Base-by-base conservation (phyloP, 2,888 invertebrate genomes). In the Nineta flava region DNA sequence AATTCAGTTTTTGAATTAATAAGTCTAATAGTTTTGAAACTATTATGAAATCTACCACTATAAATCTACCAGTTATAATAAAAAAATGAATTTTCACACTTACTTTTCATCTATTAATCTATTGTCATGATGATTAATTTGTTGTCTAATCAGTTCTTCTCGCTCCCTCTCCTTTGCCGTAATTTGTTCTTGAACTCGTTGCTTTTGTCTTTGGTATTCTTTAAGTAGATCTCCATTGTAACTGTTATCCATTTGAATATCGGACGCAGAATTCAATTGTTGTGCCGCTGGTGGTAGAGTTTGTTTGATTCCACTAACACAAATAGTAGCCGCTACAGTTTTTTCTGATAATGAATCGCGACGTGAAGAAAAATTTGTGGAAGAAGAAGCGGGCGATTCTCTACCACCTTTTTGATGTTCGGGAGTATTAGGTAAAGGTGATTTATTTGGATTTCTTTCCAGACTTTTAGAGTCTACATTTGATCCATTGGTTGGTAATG, bases 171-270 rank as follows among this genome's bases (percentile, higher is more conserved):
- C 75, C 54, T 73, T 68, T 40, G 69, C 60, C 26, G 70, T 71
- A 55, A 77, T 62, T 32, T 75, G 71, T 55, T 77, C 76, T 59
- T 77, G 76, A 50, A 75, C 62, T 54, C 78, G 75, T 62, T 82
- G 81, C 60, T 83, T 84, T 59, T 83, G 81, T 56, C 81, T 77
- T 64, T 87, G 87, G 62, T 83, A 88, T 62, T 87, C 86, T 60
- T 83, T 84, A 58, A 85, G 75, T 51, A 87, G 66, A 60, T 87
- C 87, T 46, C 84, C 76, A 60, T 69, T 72, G 58, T 68, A 74
- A 53, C 72, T 73, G 49, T 70, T 70, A 51, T 73, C 72, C 46
- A 70, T 58, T 50, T 53, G 55, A 59, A 54, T 16, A 19, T 21
- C 19, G n/a, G 13, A 57, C 50, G 70, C 66, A 52, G 67, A 54